These are phyloP conservation scores for Semotilus atromaculatus DNA, from an alignment of 2,797 vertebrate species.

Conservation along the genomic window DNA sequence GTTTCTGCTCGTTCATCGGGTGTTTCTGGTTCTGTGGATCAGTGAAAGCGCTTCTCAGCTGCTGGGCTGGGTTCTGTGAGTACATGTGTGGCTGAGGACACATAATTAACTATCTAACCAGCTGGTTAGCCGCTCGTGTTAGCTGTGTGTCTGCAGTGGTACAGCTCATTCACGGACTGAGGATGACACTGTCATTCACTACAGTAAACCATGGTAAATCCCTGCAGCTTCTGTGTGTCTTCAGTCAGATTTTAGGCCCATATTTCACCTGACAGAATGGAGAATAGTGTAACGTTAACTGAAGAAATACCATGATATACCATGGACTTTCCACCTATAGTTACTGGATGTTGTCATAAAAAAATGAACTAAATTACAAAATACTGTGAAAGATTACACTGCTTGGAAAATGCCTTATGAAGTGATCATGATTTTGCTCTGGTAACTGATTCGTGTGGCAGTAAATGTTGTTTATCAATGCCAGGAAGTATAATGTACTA, in stretches of 20 bases:
- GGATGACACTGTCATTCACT: neutral
- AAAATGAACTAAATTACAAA: neutral
- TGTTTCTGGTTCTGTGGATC: too few relatives aligned
- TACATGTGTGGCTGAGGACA: too few relatives aligned
- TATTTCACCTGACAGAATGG: neutral
- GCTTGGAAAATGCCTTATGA: neutral
- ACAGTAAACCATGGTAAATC: too few relatives aligned
- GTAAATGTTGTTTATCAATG: too few relatives aligned
- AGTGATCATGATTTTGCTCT: too few relatives aligned
- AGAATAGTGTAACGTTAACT: neutral
- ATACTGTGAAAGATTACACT: neutral
- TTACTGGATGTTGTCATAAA: neutral
- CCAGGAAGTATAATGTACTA: too few relatives aligned
- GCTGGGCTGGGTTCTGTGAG: neutral
- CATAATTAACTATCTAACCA: neutral
- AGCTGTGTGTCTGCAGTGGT: neutral
- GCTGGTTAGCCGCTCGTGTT: conserved; percentile 16
- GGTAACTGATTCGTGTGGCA: neutral
- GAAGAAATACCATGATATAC: neutral
- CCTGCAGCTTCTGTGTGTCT: neutral
- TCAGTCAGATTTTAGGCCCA: neutral
- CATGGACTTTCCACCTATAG: neutral
- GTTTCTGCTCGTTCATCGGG: too few relatives aligned
- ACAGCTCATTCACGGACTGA: too few relatives aligned
- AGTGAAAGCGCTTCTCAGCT: too few relatives aligned